Base-by-base conservation (phyloP, 2,797 vertebrate species). In the Falco berigora region DNA sequence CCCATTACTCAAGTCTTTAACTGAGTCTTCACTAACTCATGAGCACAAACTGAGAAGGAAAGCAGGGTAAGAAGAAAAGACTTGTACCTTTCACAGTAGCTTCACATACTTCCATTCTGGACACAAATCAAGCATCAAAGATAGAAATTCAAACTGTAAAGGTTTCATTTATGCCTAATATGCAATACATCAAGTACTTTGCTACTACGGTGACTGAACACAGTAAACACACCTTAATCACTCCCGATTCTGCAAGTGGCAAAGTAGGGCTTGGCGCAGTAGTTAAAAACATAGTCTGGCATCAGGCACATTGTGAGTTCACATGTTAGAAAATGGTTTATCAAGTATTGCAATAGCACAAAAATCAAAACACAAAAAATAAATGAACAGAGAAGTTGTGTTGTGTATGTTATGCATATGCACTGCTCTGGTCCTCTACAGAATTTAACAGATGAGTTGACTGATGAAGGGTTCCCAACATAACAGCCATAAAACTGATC, bases 171-270 rank as follows among this genome's bases (percentile, higher is more conserved):
- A 69, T 63, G 44, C 67, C 59, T 63, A 89, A 71, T 76, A 71
- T 76, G 86, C 77, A 94, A 96, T 19, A 84, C 77, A 94, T 36
- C 67, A 87, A 59, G 77, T n/a, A 86, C 76, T 96, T 92, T 82
- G 88, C 61, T 94, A 36, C 92, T 84, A 87, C 77, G 83, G 92
- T 58, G 90, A 96, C 18, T 62, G 67, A 88, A 76, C 47, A 32
- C 74, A 53, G 56, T 79, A 62, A 94, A 87, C 92, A 38, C 53
- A 80, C 61, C 38, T 32, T 40, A 63, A 90, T 82, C 63, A 27
- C 49, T 92, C 77, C 40, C 1, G 4, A 34, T 96, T 78, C 73
- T 86, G 58, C 61, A 53, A 80, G 16, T 20, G 47, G 40, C 44
- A 36, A 71, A 87, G 58, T 8, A 87, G 36, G 30, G n/a, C n/a